Evolutionary conservation across 1,140 invertebrate species (phyloP).

Genomic region (Rhagoletis pomonella): DNA sequence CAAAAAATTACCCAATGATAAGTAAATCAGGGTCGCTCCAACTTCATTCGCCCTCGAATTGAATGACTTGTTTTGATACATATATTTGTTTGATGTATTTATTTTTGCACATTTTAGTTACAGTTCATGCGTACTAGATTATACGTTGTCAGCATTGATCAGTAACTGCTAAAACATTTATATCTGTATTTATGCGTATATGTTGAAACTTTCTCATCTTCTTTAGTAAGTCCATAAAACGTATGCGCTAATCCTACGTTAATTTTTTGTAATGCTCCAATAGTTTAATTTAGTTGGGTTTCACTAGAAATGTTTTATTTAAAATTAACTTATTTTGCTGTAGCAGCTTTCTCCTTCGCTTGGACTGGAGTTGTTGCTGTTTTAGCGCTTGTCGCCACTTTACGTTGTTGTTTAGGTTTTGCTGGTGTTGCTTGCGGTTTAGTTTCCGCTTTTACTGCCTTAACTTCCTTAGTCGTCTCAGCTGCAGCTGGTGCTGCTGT

Average conservation of each 20-base stretch:
- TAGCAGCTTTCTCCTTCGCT: conserved; percentile 10
- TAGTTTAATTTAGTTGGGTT: not conserved
- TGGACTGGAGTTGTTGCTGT: not conserved
- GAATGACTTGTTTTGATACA: too few relatives aligned
- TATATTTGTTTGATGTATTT: too few relatives aligned
- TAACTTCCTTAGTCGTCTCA: not conserved
- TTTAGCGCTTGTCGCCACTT: conserved; percentile 50
- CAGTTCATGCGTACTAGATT: too few relatives aligned
- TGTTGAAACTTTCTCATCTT: not conserved
- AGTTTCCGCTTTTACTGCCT: too few relatives aligned
- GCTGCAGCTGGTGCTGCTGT: not conserved
- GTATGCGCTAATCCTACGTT: conserved; percentile 15
- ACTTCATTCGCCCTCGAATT: too few relatives aligned
- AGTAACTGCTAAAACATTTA: conserved; percentile 13
- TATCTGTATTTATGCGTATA: not conserved
- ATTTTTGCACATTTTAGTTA: too few relatives aligned
- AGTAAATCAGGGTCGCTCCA: too few relatives aligned
- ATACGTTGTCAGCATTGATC: not conserved
- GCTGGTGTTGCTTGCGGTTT: conserved; percentile 31
- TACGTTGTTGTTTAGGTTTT: conserved; percentile 61
- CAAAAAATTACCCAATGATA: too few relatives aligned
- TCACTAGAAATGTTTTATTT: not conserved
- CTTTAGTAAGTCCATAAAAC: conserved; percentile 19
- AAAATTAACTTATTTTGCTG: conserved; percentile 35
- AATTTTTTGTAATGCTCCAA: not conserved